Evolutionary conservation across 2,797 vertebrate genomes (phyloP), one percentile per base, ranked within the genome.

Genomic region (Cottoperca gobio): DNA sequence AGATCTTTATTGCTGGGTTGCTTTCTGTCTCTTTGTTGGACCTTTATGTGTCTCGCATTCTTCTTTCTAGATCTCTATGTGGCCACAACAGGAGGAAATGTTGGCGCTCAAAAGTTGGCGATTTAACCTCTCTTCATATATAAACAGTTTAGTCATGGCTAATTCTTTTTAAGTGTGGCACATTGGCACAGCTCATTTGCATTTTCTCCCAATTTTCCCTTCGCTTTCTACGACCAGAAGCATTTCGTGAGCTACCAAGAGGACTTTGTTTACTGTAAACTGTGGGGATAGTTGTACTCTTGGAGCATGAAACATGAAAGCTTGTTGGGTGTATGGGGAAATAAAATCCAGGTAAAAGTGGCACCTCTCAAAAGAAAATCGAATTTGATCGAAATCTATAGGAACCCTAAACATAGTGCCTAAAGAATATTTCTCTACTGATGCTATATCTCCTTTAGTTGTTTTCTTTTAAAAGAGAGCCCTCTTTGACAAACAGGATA

Each of bases 1-100:
- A 73, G 42, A 19, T 48, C 53, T 65, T 71, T 55, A 35, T 43
- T 40, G 45, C 37, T 39, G 53, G 35, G 37, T 57, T 42, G 50
- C 53, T 80, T 49, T 33, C 8, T 17, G 33, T 31, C 8, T 71
- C 26, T 58, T 31, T 55, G 50, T 53, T 35, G 0, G 14, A 16
- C 8, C 11, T 19, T 39, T 46, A 8, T 67, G 0, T 35, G 4
- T n/a, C 11, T 23, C 12, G 1, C 6, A 19, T 72, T 55, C 2
- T 59, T 46, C 21, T 60, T 57, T 49, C n/a, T 53, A 13, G 23
- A 50, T 54, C 48, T 64, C 9, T 23, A 13, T 53, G 42, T 12
- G 7, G 11, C 13, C 5, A 11, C 52, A 35, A 4, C 11, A 6
- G 8, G 7, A 55, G 35, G 39, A 13, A n/a, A 49, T 6, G 31